A percentile compares a stretch with the other conserved stretches of the same genome.
Conservation (phyloP, 2,113 vertebrate genomes). For the Bujurquina vittata region DNA sequence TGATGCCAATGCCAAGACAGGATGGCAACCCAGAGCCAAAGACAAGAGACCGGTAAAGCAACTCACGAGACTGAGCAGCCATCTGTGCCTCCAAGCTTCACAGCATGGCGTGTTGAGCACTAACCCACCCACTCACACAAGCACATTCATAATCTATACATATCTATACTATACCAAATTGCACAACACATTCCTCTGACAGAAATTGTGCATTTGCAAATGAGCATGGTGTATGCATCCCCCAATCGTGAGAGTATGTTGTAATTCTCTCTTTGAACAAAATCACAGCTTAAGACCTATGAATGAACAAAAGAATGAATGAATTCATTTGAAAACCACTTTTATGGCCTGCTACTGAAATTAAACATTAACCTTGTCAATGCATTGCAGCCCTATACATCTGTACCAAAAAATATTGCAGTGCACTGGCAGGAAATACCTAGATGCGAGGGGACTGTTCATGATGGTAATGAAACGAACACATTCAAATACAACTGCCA, state of each 20-base stretch:
- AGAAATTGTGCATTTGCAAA: slow-evolving; percentile 12
- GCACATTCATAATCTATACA: slow-evolving; percentile 14
- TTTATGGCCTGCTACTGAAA: neutral
- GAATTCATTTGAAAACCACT: neutral
- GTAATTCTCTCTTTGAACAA: neutral
- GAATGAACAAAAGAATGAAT: slow-evolving; percentile 15
- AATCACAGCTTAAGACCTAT: neutral
- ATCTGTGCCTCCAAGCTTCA: slow-evolving; percentile 75
- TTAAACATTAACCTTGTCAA: slow-evolving; percentile 9
- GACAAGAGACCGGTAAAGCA: slow-evolving; percentile 52
- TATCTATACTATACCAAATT: neutral
- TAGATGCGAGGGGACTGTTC: neutral
- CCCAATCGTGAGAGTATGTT: neutral
- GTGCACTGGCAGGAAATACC: neutral
- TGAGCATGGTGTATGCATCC: neutral
- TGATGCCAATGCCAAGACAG: slow-evolving; percentile 63
- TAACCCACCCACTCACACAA: slow-evolving; percentile 39
- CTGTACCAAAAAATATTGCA: neutral
- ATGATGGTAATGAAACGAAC: neutral
- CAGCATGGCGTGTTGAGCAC: neutral
- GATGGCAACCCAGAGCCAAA: slow-evolving; percentile 71
- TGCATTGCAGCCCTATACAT: slow-evolving; percentile 8
- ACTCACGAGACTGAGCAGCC: slow-evolving; percentile 57
- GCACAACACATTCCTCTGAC: slow-evolving; percentile 14
- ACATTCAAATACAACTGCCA: neutral